Evolutionary conservation across 2,113 vertebrate species (phyloP).

Genomic region (Progne subis): DNA sequence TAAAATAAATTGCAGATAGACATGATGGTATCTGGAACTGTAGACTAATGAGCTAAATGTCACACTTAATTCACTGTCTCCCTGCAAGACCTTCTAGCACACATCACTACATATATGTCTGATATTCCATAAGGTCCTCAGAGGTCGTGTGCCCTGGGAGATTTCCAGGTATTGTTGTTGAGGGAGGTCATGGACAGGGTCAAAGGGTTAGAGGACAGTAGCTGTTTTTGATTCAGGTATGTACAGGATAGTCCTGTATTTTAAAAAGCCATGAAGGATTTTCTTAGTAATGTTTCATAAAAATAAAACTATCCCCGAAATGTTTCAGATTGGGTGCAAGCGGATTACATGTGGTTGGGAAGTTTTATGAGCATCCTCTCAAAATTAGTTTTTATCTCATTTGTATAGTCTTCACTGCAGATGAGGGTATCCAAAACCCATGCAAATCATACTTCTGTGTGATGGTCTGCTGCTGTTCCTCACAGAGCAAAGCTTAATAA

Average conservation of each 20-base stretch:
- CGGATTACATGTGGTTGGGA: neutral
- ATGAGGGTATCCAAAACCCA: neutral
- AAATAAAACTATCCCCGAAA: neutral
- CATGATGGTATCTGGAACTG: neutral
- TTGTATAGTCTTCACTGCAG: neutral
- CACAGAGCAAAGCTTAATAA: neutral
- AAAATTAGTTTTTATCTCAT: neutral
- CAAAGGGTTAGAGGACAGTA: neutral
- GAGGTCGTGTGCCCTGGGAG: neutral
- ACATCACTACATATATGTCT: neutral
- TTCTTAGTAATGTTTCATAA: neutral
- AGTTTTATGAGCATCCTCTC: neutral
- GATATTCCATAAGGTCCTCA: neutral
- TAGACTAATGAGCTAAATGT: neutral
- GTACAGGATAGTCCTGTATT: neutral
- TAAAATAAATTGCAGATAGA: neutral
- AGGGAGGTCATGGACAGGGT: neutral
- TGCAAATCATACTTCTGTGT: neutral
- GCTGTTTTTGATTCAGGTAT: neutral
- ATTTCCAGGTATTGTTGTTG: neutral
- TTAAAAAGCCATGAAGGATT: neutral
- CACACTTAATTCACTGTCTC: neutral
- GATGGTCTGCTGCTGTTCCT: neutral
- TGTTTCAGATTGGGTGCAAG: neutral
- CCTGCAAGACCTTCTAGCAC: neutral